Percentiles rank a stretch among this genome's conserved stretches.
Conservation (phyloP, 2,888 invertebrate genomes). For the Drosophila kambysellisi region DNA sequence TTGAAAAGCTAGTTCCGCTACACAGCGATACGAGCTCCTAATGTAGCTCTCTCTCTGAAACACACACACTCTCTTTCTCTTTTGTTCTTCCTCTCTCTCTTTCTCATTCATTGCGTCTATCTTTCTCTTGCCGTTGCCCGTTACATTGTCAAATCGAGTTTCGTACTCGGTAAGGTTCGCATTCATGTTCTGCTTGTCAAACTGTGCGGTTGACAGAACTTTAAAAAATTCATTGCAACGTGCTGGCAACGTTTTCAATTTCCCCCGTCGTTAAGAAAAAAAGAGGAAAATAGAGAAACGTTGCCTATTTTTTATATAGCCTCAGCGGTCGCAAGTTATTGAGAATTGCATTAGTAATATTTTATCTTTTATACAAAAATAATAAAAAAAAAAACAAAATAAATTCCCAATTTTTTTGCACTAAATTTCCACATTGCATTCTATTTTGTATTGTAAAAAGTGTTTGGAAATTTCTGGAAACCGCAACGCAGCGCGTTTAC, state of each 20-base stretch:
- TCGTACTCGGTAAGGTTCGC: constrained; percentile 82
- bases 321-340: constrained; percentile 56
- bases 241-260: constrained; percentile 48
- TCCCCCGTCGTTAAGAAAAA: constrained; percentile 31
- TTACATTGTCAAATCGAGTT: constrained; percentile 56
- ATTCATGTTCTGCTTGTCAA: constrained; percentile 85
- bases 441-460: constrained; percentile 73
- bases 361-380: constrained; percentile 54
- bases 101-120: constrained; percentile 4
- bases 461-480: constrained; percentile 79
- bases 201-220: constrained; percentile 84
- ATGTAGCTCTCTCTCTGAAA: constrained; percentile 12
- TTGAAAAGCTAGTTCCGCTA: constrained; percentile 42
- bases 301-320: constrained; percentile 38
- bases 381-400: constrained; percentile 21
- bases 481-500: constrained; percentile 49
- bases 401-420: constrained; percentile 66
- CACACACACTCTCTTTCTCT: constrained; percentile 1
- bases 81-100: constrained; percentile 13
- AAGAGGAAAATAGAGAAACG: constrained; percentile 17
- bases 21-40: constrained; percentile 1
- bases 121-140: constrained; percentile 26
- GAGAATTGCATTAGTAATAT: constrained; percentile 79
- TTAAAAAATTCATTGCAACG: constrained; percentile 41
- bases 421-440: constrained; percentile 71